Percentiles rank a stretch among this genome's conserved stretches.
Evolutionary conservation across 1,140 invertebrate genomes (phyloP).

Genomic region (Dreissena polymorpha): DNA sequence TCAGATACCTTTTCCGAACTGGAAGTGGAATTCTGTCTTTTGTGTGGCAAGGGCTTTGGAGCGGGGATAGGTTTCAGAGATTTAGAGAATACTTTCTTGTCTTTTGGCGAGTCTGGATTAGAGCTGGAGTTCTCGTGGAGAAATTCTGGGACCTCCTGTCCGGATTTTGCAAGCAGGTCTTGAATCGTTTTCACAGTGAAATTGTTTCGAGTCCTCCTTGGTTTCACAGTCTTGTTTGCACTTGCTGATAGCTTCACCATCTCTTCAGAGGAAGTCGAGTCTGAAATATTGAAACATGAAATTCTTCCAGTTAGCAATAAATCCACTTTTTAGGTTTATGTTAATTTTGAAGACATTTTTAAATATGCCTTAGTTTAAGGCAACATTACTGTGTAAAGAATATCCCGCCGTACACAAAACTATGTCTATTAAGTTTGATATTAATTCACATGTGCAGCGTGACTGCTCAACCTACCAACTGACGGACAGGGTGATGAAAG

Average conservation of each 20-base stretch:
- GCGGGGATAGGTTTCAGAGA: not conserved
- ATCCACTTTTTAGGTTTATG: too few species aligned
- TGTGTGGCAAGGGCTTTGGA: constrained; percentile 21
- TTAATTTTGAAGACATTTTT: too few species aligned
- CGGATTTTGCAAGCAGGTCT: constrained; percentile 29
- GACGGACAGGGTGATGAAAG: too few species aligned
- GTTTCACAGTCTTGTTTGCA: constrained; percentile 8
- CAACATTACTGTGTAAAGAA: too few species aligned
- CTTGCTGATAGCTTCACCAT: not conserved
- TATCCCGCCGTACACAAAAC: not conserved
- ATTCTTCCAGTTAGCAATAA: too few species aligned
- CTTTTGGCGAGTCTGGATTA: constrained; percentile 58
- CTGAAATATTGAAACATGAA: too few species aligned
- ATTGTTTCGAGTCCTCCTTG: constrained; percentile 10
- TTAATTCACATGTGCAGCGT: too few species aligned
- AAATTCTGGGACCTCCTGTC: not conserved
- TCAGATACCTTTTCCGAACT: constrained; percentile 43
- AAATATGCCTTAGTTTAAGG: too few species aligned
- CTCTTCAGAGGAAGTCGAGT: constrained; percentile 43
- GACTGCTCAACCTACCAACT: too few species aligned
- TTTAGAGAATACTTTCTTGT: constrained; percentile 29
- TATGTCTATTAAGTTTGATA: not conserved
- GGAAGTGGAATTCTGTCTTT: constrained; percentile 48
- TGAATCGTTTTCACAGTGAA: constrained; percentile 36
- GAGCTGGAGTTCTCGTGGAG: constrained; percentile 54